Evolutionary conservation across 2,797 vertebrate genomes (phyloP), one percentile per base, ranked within the genome.

Genomic region (Malurus leucopterus): DNA sequence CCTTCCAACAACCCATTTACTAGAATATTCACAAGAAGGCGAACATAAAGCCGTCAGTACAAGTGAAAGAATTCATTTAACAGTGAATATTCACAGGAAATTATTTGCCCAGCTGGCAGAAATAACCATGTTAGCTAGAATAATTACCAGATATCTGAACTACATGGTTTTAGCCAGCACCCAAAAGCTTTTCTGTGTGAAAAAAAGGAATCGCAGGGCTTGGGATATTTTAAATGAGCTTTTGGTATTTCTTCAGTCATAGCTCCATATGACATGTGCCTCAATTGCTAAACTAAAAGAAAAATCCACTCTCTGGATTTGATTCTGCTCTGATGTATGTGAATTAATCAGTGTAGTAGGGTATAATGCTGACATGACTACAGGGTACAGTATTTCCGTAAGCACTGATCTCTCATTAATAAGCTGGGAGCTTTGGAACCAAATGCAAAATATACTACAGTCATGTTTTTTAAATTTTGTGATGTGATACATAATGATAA

Each of bases 81-180:
- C 78, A 91, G 58, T 62, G 49, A 69, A 57, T 84, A 85, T 87
- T 92, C 64, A 69, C 40, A 74, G 65, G 24, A 79, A 92, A 84
- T 85, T 71, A 70, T 86, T 92, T 90, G 65, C 30, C 64, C 58
- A 80, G 54, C n/a, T 87, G 50, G 72, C 46, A 88, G 58, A 89
- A 90, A 46, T 61, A 88, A 80, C 72, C 43, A 6, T 59, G 47
- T 43, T 51, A 77, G 19, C 17, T 87, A 65, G 24, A 85, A 80
- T 76, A 86, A 61, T 76, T 84, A 43, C 15, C 70, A 32, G 13
- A 43, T 91, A 73, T 34, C 38, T 64, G 50, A 64, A 86, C 9
- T 43, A n/a, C 16, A 10, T 22, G 21, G 19, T 89, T 88, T 85
- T 73, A 86, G 40, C 38, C 65, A 91, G 72, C 36, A 76, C 20